These are phyloP conservation scores for Zaprionus lineosus DNA, from an alignment of 2,888 invertebrate genomes.

Conservation along the genomic window DNA sequence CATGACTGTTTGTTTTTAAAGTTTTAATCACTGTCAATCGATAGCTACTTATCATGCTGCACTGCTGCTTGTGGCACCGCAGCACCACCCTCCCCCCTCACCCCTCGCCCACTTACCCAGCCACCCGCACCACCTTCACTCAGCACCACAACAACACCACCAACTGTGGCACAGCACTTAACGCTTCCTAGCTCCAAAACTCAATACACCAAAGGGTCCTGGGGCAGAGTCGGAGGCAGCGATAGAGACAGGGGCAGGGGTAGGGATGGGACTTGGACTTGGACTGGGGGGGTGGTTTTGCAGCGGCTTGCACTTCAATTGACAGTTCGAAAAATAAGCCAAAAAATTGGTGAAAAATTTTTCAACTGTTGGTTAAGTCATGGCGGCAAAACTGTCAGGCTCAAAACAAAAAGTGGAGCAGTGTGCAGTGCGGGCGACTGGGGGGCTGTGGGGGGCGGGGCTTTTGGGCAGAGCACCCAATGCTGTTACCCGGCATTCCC, in stretches of 20 bases:
- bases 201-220: slow-evolving; percentile 37
- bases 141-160: too few species aligned
- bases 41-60: slow-evolving; percentile 76
- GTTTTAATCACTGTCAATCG: slow-evolving; percentile 78
- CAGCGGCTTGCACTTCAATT: slow-evolving; percentile 41
- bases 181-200: too few species aligned
- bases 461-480: too few species aligned
- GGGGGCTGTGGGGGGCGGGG: too few species aligned
- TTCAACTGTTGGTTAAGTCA: slow-evolving; percentile 55
- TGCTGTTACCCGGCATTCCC: slow-evolving; percentile 16
- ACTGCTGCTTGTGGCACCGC: slow-evolving; percentile 27
- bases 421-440: neutral
- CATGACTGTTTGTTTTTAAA: slow-evolving; percentile 76
- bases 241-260: too few species aligned
- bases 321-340: slow-evolving; percentile 49
- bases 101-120: too few species aligned
- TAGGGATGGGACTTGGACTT: too few species aligned
- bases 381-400: slow-evolving; percentile 66
- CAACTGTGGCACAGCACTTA: too few species aligned
- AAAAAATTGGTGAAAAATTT: slow-evolving; percentile 8
- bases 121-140: neutral
- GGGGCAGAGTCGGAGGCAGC: too few species aligned
- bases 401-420: slow-evolving; percentile 18
- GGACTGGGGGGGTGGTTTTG: too few species aligned
- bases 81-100: neutral